A percentile compares a stretch with the other conserved stretches of the same genome.
Evolutionary conservation across 2,888 invertebrate genomes (phyloP).

Genomic region (Microctonus hyperodae): DNA sequence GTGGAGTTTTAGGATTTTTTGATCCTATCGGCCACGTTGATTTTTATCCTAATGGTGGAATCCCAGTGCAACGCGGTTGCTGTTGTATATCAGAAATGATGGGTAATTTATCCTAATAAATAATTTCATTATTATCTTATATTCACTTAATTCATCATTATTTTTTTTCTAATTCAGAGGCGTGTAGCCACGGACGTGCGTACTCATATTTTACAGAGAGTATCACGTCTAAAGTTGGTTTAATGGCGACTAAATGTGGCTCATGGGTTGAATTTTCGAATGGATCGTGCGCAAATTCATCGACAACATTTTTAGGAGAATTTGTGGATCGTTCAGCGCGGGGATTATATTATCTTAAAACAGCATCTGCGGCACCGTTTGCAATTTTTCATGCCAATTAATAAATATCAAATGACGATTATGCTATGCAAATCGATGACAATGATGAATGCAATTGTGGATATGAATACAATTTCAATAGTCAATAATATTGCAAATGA

Average conservation of each 20-base stretch:
- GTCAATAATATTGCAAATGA: neutral
- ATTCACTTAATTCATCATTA: neutral
- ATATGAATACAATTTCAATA: constrained; percentile 33
- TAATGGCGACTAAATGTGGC: constrained; percentile 59
- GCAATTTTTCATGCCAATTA: constrained; percentile 31
- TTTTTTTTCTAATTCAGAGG: constrained; percentile 55
- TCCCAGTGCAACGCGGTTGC: constrained; percentile 61
- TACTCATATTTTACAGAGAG: constrained; percentile 64
- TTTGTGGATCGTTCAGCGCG: constrained; percentile 50
- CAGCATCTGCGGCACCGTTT: constrained; percentile 54
- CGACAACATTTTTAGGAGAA: constrained; percentile 54
- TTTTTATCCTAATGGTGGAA: constrained; percentile 63
- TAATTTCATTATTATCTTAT: neutral
- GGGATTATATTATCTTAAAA: constrained; percentile 56
- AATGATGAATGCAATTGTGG: constrained; percentile 33
- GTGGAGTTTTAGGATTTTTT: constrained; percentile 59
- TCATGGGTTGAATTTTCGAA: constrained; percentile 55
- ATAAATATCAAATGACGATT: constrained; percentile 4
- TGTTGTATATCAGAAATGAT: constrained; percentile 58
- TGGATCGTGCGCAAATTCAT: constrained; percentile 49
- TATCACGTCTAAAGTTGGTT: constrained; percentile 55
- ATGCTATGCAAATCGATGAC: constrained; percentile 31
- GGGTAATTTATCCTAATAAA: constrained; percentile 43
- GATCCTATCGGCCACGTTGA: constrained; percentile 59
- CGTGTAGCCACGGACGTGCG: constrained; percentile 64